Conservation (phyloP, 2,888 invertebrate species). For the Ceriagrion tenellum region DNA sequence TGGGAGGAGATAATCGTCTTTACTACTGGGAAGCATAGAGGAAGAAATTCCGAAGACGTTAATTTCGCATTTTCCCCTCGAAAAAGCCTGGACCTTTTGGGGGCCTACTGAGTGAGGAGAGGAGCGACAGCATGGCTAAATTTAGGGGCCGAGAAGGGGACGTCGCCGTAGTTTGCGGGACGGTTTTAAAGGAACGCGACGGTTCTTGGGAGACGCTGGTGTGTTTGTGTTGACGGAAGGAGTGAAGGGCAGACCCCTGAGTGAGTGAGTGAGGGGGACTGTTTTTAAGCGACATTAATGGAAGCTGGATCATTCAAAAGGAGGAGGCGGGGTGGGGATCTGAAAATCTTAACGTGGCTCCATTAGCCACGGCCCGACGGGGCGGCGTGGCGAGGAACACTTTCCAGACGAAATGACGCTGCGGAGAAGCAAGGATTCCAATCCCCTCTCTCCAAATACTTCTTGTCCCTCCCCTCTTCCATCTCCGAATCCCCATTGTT, state of each 20-base stretch:
- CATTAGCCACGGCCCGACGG: constrained; percentile 10
- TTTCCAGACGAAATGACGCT: neutral
- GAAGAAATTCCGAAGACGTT: neutral
- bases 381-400: neutral
- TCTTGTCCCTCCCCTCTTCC: no score
- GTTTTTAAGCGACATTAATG: constrained; percentile 29
- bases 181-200: neutral
- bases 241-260: neutral
- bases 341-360: neutral
- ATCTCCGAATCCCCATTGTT: neutral
- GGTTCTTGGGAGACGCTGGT: neutral
- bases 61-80: neutral
- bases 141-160: no score
- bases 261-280: neutral
- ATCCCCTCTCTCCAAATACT: neutral
- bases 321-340: neutral
- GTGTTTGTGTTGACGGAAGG: neutral
- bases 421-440: neutral
- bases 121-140: neutral
- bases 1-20: neutral
- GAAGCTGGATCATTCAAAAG: neutral
- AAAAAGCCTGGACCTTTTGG: neutral
- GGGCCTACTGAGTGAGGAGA: neutral
- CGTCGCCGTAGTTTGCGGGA: neutral
- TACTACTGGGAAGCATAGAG: neutral